Base-by-base conservation (phyloP, 2,113 vertebrate species). In the Burhinus oedicnemus region DNA sequence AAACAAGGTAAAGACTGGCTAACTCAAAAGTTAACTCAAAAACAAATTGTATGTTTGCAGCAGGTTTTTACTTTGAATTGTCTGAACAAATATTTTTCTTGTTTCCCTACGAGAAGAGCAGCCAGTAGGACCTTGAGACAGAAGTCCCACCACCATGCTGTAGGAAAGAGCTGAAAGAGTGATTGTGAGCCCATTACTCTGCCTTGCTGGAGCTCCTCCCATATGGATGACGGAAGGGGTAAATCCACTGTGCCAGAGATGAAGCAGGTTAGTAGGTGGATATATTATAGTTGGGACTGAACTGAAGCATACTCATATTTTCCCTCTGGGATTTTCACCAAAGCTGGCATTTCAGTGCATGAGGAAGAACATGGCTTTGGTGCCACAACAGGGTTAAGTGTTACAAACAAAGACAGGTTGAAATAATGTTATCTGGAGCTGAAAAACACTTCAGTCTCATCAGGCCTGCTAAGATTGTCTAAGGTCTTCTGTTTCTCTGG, bases 251-350 rank as follows among this genome's bases (percentile, higher is more conserved):
- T 40, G 45, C 23, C n/a, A 40, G 51, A 32, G 55, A 36, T 1
- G 1, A 45, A 71, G 27, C 77, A 62, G 45, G 15, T n/a, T 58
- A 7, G 20, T 38, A 40, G 79, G 18, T 45, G 34, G 10, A 1
- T 30, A 6, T 27, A 7, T 15, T 7, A 3, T 14, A 36, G n/a
- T 0, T 64, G 58, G 62, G 25, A 25, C 52, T 51, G 34, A 68
- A 45, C 8, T 34, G 23, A 68, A 80, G 40, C 0, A 0, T 66
- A 20, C 45, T 85, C 2, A 0, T 51, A 9, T 47, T 38, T 78
- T 47, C 22, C 23, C 2, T 40, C 61, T 40, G 42, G 23, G 45
- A 25, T 78, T 92, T 69, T 45, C 51, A 61, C 42, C 21, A 49
- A 40, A 52, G 20, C 34, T 61, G 44, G 57, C 11, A 17, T 66